A percentile compares a stretch with the other conserved stretches of the same genome.
These are phyloP conservation scores for Eulimnadia texana DNA, from an alignment of 1,140 invertebrate genomes.

Conservation along the genomic window DNA sequence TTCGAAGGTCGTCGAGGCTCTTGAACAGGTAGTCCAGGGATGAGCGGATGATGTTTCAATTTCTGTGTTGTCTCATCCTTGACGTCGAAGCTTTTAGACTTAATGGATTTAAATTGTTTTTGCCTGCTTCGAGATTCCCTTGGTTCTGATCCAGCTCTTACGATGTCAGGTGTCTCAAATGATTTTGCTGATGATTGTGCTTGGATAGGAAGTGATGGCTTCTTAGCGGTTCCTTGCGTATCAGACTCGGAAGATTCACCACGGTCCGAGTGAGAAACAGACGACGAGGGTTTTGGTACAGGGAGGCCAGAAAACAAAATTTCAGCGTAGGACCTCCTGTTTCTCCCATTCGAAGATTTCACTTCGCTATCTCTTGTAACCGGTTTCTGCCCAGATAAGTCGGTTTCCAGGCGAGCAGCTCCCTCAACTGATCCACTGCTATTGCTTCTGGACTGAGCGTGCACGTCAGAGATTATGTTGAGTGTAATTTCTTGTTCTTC, in stretches of 20 bases:
- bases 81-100: conserved; percentile 17
- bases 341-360: background rate
- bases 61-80: conserved; percentile 4
- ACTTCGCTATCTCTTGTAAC: background rate
- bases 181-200: background rate
- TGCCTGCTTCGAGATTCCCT: conserved; percentile 13
- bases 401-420: background rate
- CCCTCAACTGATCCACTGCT: background rate
- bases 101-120: background rate
- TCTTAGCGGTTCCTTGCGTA: background rate
- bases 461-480: too few relatives aligned
- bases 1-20: background rate
- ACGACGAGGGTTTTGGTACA: background rate
- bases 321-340: conserved; percentile 11
- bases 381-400: background rate
- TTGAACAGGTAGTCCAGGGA: background rate
- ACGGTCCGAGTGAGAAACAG: conserved; percentile 1
- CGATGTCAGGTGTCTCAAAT: background rate
- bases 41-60: background rate
- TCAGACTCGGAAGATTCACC: background rate
- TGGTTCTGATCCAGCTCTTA: conserved; percentile 14
- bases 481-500: too few relatives aligned
- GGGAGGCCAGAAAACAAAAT: conserved; percentile 12
- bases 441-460: background rate
- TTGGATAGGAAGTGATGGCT: background rate